Evolutionary conservation across 2,113 vertebrate genomes (phyloP), one percentile per base, ranked within the genome.

Genomic region (Picathartes gymnocephalus): DNA sequence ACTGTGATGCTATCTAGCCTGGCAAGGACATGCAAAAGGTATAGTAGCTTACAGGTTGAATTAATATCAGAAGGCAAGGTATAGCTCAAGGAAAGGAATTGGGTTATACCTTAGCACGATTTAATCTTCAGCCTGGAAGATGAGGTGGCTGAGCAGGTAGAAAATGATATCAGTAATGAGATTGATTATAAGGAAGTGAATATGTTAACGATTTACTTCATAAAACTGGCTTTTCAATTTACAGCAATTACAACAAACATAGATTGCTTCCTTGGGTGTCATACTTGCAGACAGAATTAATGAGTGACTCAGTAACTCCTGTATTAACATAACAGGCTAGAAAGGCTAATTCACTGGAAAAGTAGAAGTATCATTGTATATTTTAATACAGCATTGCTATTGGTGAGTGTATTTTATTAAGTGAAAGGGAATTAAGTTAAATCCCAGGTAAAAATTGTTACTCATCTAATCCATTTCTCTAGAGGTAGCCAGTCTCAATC

Each of bases 251-350:
- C 50, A 72, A 68, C 62, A 91, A 95, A 90, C 24, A 35, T 33
- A 85, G 87, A 95, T 91, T 92, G 39, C 65, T 95, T 96, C 64
- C 71, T 87, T 93, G 64, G 50, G 68, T 96, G 91, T 95, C 91
- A 90, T 79, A 90, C 62, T 89, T 96, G 62, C 78, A 89, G 80
- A 80, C 30, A 79, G 71, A 95, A 96, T 95, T 97, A 96, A 96
- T 91, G 74, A 91, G 64, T 90, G 71, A 80, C 84, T 93, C 86
- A 92, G 78, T 93, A 91, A 83, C 16, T 83, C 14, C 66, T 87
- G 33, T 90, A 95, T 88, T 93, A 95, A 92, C 50, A 94, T 91
- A 91, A 94, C 62, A 92, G 83, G 70, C 76, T 91, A 91, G 80
- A 86, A 89, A 93, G 83, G 81, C 48, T 92, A 91, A 97, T 95